These are phyloP conservation scores for Pterocles burchelli DNA, from an alignment of 2,113 vertebrate species.

Conservation along the genomic window DNA sequence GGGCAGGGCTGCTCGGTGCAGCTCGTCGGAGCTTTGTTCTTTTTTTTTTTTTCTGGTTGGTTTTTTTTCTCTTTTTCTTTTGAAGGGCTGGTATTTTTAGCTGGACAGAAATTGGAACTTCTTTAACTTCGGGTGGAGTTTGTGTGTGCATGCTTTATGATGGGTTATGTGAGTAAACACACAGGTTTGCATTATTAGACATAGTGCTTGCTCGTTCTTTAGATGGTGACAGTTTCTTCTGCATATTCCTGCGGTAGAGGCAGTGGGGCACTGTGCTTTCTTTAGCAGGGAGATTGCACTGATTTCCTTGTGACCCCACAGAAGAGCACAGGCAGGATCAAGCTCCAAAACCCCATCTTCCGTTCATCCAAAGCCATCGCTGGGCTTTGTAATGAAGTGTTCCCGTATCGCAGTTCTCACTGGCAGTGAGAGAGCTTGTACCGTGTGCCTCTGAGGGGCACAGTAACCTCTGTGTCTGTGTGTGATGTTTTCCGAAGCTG, in stretches of 20 bases:
- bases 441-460: neutral
- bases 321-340: neutral
- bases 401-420: rapidly evolving
- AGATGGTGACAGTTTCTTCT: neutral
- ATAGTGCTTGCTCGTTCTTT: neutral
- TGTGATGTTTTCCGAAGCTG: neutral
- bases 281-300: neutral
- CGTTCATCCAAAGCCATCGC: neutral
- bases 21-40: neutral
- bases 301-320: neutral
- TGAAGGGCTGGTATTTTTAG: neutral
- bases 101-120: neutral
- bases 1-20: neutral
- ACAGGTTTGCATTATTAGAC: neutral
- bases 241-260: neutral
- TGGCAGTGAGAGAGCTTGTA: rapidly evolving
- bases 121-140: neutral
- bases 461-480: neutral
- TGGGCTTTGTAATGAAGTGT: neutral
- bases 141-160: neutral
- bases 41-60: too few relatives aligned
- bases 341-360: neutral
- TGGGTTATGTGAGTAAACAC: neutral
- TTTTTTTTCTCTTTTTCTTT: neutral
- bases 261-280: neutral